Evolutionary conservation across 1,140 invertebrate genomes (phyloP).

Genomic region (Marisa cornuarietis): DNA sequence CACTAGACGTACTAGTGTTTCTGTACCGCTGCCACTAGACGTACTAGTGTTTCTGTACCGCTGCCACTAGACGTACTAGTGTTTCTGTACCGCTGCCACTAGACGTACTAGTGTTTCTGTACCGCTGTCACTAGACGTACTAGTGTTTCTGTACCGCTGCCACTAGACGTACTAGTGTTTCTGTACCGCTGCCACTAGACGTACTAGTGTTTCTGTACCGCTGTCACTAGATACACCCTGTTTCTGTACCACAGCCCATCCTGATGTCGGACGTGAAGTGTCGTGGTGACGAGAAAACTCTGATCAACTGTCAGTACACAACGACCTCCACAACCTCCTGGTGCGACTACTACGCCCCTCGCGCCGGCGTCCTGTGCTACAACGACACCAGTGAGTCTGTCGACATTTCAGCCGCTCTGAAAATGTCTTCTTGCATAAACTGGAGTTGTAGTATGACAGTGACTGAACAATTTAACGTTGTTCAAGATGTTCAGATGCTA

Average conservation of each 20-base stretch:
- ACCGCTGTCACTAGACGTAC: too few species aligned
- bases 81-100: constrained; percentile 34
- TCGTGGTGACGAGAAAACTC: constrained; percentile 31
- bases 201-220: too few species aligned
- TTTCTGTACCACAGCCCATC: constrained; percentile 38
- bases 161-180: too few species aligned
- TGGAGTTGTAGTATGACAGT: too few species aligned
- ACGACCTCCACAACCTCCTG: constrained; percentile 26
- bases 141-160: constrained; percentile 28
- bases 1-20: background rate
- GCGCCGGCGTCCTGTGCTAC: constrained; percentile 52
- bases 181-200: too few species aligned
- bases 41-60: too few species aligned
- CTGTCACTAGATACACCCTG: background rate
- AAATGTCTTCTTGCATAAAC: too few species aligned
- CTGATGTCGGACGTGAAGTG: constrained; percentile 44
- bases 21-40: constrained; percentile 37
- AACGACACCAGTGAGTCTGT: constrained; percentile 44
- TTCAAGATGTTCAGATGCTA: too few species aligned
- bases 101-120: too few species aligned
- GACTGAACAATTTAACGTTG: too few species aligned
- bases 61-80: background rate
- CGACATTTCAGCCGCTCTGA: too few species aligned
- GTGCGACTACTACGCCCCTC: constrained; percentile 44
- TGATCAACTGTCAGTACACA: constrained; percentile 32